phyloP scores from a whole-genome alignment of 2,113 vertebrate genomes.

The Pteruthius melanotis region DNA sequence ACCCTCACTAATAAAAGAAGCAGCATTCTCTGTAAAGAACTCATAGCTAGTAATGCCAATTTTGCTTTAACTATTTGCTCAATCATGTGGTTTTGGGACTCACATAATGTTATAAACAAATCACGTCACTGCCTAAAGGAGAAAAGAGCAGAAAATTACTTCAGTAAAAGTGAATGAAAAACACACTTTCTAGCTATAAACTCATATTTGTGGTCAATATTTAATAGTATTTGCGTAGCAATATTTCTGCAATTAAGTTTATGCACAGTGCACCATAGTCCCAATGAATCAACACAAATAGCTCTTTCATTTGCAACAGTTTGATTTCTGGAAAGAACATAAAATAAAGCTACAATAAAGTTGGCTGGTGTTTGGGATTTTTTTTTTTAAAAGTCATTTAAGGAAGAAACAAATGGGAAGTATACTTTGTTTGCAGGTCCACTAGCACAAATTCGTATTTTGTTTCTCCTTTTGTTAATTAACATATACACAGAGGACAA shows the following conservation, averaged over 20 bases:
- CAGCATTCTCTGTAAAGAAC: background rate
- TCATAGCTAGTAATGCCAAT: background rate
- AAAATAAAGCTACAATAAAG: background rate
- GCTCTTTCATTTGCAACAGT: background rate
- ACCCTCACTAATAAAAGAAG: background rate
- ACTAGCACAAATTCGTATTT: background rate
- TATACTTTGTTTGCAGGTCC: background rate
- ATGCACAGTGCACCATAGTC: background rate
- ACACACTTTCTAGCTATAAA: background rate
- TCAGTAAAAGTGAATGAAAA: background rate
- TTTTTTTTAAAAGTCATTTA: background rate
- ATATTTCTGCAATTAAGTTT: background rate
- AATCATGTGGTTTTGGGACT: background rate
- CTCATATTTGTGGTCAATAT: constrained; percentile 5
- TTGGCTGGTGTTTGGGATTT: background rate
- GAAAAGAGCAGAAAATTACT: background rate
- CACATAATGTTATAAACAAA: background rate
- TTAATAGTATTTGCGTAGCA: background rate
- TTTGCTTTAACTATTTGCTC: background rate
- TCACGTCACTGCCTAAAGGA: background rate
- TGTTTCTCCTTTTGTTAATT: background rate
- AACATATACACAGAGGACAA: fast-evolving
- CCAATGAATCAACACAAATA: background rate
- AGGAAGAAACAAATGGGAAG: constrained; percentile 10
- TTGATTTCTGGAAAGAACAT: constrained; percentile 1